These are phyloP conservation scores for Agrotis segetum DNA, from an alignment of 2,888 invertebrate genomes.

Conservation along the genomic window DNA sequence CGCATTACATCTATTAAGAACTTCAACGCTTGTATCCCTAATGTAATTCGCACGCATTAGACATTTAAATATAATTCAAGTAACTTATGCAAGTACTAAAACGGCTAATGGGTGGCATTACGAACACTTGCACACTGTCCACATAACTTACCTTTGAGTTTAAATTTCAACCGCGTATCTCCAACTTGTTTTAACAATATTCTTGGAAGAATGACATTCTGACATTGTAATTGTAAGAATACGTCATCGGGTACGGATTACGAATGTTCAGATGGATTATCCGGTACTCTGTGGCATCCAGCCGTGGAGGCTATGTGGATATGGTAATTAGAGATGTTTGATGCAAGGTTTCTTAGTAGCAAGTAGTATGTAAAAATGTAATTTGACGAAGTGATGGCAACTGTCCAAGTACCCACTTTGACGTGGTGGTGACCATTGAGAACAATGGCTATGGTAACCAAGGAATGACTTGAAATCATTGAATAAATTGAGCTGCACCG, in stretches of 20 bases:
- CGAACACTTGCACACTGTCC: constrained; percentile 66
- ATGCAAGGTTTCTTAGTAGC: constrained; percentile 35
- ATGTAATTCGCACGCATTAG: constrained; percentile 83
- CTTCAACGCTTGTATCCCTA: constrained; percentile 78
- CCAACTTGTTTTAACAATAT: constrained; percentile 53
- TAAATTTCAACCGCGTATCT: constrained; percentile 64
- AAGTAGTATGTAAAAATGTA: constrained; percentile 29
- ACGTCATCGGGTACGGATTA: constrained; percentile 51
- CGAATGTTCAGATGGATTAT: constrained; percentile 42
- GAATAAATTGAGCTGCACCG: neutral
- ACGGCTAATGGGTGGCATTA: constrained; percentile 77
- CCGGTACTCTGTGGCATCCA: constrained; percentile 38
- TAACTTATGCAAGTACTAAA: constrained; percentile 83
- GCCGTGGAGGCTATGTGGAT: constrained; percentile 26
- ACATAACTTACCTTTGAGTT: constrained; percentile 63
- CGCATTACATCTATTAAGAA: constrained; percentile 84
- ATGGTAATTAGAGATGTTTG: constrained; percentile 40
- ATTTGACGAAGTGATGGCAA: constrained; percentile 31
- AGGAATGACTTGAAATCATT: neutral
- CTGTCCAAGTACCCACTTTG: constrained; percentile 8
- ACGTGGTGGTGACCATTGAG: neutral
- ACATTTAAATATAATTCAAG: constrained; percentile 86
- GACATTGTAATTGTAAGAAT: constrained; percentile 37
- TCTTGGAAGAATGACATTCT: constrained; percentile 52
- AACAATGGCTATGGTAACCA: neutral